Conservation (phyloP, 37 sponge, comb jelly and placozoan genomes). For the Oopsacas minuta region DNA sequence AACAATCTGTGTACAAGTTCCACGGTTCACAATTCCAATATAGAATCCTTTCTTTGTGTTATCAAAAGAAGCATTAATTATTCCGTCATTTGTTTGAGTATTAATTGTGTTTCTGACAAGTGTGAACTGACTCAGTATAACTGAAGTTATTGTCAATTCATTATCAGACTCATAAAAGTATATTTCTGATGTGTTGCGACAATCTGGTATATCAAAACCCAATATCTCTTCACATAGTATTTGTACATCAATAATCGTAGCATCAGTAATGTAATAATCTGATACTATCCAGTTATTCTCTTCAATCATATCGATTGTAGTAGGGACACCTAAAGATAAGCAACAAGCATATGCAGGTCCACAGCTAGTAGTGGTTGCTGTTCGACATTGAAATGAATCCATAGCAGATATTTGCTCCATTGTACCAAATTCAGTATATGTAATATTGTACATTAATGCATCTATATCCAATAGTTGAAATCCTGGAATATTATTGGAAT, state of each 20-base stretch:
- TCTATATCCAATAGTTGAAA: background rate
- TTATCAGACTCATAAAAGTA: constrained; percentile 10
- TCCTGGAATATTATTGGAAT: background rate
- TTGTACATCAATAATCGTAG: background rate
- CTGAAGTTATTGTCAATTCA: background rate
- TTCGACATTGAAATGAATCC: background rate
- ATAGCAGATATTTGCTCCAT: background rate
- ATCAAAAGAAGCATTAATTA: background rate
- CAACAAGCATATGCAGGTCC: constrained; percentile 4
- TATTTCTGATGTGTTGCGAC: background rate
- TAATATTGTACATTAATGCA: background rate
- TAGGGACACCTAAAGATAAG: background rate
- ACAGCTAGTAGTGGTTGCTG: background rate
- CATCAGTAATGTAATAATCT: background rate
- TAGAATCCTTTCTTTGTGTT: background rate
- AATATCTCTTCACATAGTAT: background rate
- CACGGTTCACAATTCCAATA: background rate
- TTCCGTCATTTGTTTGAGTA: background rate
- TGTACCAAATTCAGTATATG: background rate
- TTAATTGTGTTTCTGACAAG: background rate
- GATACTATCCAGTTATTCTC: constrained; percentile 13
- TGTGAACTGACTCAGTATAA: background rate
- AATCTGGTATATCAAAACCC: background rate
- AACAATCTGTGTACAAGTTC: background rate
- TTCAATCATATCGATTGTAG: background rate